Evolutionary conservation across 1,140 invertebrate genomes (phyloP).

Genomic region (Phthorimaea operculella): DNA sequence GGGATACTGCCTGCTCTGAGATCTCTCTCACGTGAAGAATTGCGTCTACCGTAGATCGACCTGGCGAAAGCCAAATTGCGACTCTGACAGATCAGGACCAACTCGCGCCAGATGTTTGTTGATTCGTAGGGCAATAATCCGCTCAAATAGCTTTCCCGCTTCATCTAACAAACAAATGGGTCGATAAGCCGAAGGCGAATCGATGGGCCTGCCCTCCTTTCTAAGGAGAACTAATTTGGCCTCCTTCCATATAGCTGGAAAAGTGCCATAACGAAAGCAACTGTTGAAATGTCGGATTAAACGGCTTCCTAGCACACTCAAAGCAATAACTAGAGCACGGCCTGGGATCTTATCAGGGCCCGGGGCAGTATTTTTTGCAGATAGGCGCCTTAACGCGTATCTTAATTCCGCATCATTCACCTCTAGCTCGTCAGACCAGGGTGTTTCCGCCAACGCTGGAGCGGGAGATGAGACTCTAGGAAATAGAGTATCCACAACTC

Average conservation of each 20-base stretch:
- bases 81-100: conserved; percentile 17
- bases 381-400: background rate
- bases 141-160: conserved; percentile 9
- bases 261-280: too few species aligned
- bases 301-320: too few species aligned
- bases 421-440: conserved; percentile 3
- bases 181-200: conserved; percentile 23
- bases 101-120: conserved; percentile 9
- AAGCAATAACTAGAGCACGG: too few species aligned
- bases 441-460: background rate
- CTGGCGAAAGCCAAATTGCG: conserved; percentile 29
- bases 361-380: conserved; percentile 9
- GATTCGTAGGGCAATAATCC: conserved; percentile 22
- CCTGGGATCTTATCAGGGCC: conserved; percentile 14
- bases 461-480: conserved; percentile 4
- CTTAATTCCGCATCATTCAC: conserved; percentile 9
- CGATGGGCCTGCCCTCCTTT: too few species aligned
- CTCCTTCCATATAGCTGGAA: too few species aligned
- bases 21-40: conserved; percentile 7
- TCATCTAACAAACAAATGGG: conserved; percentile 30
- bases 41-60: conserved; percentile 25
- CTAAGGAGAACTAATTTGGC: too few species aligned
- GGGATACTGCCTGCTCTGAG: background rate
- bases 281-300: too few species aligned
- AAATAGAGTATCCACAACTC: conserved; percentile 21